Base-by-base conservation (phyloP, 2,797 vertebrate species). In the Helarctos malayanus region DNA sequence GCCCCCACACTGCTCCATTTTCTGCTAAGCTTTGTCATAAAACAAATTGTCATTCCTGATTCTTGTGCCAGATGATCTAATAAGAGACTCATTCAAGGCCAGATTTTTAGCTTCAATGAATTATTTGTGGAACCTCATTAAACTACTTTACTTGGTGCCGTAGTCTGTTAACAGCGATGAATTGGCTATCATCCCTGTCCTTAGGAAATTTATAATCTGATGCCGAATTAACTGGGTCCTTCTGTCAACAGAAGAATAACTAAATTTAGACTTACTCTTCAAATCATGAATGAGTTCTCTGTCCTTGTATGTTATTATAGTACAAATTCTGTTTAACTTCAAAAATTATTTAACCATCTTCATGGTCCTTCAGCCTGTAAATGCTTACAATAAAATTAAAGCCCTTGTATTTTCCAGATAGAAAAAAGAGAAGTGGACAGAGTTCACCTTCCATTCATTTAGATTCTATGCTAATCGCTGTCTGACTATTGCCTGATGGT, bases 111-210 rank as follows among this genome's bases (percentile, higher is more conserved):
- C 63, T 71, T 93, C 85, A 82, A 1, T 57, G 54, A 96, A 93
- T 79, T 80, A 79, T 84, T 95, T 90, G 73, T 96, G 45, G 90
- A 95, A 76, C 41, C 93, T 93, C 45, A 88, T 71, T 68, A 82
- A 57, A 38, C 45, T 90, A 38, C 65, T 75, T 89, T 96, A 45
- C 52, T 76, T 94, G 54, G 71, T 84, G 27, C 73, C 4, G 1
- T 23, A 54, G 19, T 76, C 16, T 56, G 5, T 93, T 93, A 88
- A 69, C 4, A 14, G 35, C 92, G 52, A 81, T 75, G 65, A 81
- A 91, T 54, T 88, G 82, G 54, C 54, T 49, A 83, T 75, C 32
- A 35, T 76, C 38, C 54, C 45, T 95, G 19, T 38, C 19, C 83
- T 80, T 84, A 87, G 85, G 83, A 94, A 78, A 92, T 19, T 38